These are phyloP conservation scores for Oryzias curvinotus DNA, from an alignment of 2,113 vertebrate genomes.

Conservation along the genomic window DNA sequence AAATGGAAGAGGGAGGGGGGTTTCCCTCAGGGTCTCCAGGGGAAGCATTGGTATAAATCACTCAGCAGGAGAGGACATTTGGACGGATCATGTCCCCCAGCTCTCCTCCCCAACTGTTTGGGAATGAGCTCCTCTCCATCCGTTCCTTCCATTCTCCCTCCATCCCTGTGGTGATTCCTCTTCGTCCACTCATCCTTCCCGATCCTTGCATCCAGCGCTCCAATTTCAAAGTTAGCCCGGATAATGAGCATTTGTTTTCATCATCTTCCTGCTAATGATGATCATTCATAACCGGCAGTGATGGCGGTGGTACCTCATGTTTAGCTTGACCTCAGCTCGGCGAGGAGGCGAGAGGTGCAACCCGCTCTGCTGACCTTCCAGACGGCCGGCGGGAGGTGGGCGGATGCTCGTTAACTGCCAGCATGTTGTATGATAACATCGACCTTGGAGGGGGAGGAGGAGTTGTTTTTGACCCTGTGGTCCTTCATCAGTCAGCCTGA, in stretches of 20 bases:
- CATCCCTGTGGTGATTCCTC: background rate
- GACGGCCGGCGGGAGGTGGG: constrained; percentile 29
- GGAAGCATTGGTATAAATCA: constrained; percentile 69
- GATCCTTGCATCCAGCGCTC: no score
- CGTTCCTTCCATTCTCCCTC: background rate
- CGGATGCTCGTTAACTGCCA: constrained; percentile 32
- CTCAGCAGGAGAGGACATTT: constrained; percentile 54
- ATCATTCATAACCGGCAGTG: constrained; percentile 31
- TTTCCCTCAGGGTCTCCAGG: constrained; percentile 53
- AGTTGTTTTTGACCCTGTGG: background rate
- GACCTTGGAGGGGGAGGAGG: constrained; percentile 44
- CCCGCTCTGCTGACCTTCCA: constrained; percentile 15
- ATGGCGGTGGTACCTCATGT: constrained; percentile 17
- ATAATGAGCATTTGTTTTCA: constrained; percentile 30
- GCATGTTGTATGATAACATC: background rate
- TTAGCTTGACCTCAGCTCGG: constrained; percentile 18
- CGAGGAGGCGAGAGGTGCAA: constrained; percentile 6
- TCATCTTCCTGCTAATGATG: constrained; percentile 28
- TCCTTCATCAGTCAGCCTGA: constrained; percentile 5
- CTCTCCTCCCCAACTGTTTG: background rate
- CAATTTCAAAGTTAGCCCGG: background rate
- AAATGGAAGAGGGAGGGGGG: constrained; percentile 8
- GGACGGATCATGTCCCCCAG: constrained; percentile 52
- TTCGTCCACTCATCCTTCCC: background rate
- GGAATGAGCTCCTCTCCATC: background rate